phyloP scores from a whole-genome alignment of 2,113 vertebrate species.

The Atractosteus spatula region DNA sequence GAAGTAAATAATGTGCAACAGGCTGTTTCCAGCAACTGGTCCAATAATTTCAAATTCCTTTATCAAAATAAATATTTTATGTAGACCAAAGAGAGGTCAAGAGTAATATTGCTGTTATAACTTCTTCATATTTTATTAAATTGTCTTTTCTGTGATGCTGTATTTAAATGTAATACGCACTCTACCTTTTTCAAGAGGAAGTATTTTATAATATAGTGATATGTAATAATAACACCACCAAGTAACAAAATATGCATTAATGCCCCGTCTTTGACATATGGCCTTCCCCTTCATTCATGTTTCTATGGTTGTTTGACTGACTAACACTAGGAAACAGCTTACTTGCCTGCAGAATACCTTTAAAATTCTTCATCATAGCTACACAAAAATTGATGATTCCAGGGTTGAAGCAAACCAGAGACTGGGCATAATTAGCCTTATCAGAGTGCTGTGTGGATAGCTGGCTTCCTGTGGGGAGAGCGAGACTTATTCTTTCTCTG shows the following conservation, averaged over 20 bases:
- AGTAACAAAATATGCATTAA: conserved; percentile 9
- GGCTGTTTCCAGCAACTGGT: too few species aligned
- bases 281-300: conserved; percentile 5
- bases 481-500: conserved; percentile 27
- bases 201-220: conserved; percentile 24
- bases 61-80: conserved; percentile 34
- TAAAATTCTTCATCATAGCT: background rate
- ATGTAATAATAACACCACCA: background rate
- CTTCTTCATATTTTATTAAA: conserved; percentile 34
- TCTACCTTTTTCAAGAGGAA: conserved; percentile 23
- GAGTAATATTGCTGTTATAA: conserved; percentile 24
- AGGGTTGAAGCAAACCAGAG: conserved; percentile 25
- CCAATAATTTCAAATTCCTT: conserved; percentile 28
- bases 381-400: background rate
- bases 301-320: background rate
- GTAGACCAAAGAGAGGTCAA: conserved; percentile 29
- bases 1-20: too few species aligned
- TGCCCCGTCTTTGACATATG: background rate
- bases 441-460: conserved; percentile 29
- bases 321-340: background rate
- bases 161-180: conserved; percentile 33
- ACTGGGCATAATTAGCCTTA: conserved; percentile 42
- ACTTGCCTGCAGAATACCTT: background rate
- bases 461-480: conserved; percentile 25
- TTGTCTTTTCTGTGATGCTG: conserved; percentile 12